Base-by-base conservation (phyloP, 2,797 vertebrate species). In the Xenops minutus region DNA sequence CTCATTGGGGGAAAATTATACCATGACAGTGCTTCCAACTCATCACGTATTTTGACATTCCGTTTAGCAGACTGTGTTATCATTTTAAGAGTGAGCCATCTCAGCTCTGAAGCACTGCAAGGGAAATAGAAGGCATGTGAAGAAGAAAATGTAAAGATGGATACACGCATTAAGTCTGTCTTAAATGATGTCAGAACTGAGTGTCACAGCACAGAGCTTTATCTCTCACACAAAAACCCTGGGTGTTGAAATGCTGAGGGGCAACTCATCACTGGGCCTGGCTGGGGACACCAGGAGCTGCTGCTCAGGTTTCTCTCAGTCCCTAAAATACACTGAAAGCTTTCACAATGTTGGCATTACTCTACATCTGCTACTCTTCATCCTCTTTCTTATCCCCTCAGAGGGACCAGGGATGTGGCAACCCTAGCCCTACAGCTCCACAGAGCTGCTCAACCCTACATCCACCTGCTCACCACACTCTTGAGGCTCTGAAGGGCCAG, bases 51-150 rank as follows among this genome's bases (percentile, higher is more conserved):
- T 95, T 67, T 95, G 95, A 93, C 78, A 64, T 86, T 75, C 82
- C 93, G 71, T 91, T 82, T 93, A 92, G 80, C 93, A 84, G 96
- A 94, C 9, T 68, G 71, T 81, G 62, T 52, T 84, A 66, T 51
- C 66, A 52, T 89, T 92, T 96, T 84, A 88, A 87, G 76, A 81
- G 52, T 48, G 84, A 74, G 32, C 75, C 89, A 92, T 80, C 78
- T 69, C 80, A 49, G 78, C 56, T 85, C 76, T 88, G 78, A 96
- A 69, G 80, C 93, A 85, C 52, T 44, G 69, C 78, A 88, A 90
- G 83, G 80, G 55, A 92, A 79, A n/a, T 18, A 78, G 64, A 89
- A 91, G 17, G 56, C 55, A 78, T 14, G 16, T 55, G 79, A 93
- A 93, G 69, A 89, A 84, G 59, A 59, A 92, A 93, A 74, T 13